Base-by-base conservation (phyloP, 2,113 vertebrate genomes). In the Sula dactylatra region DNA sequence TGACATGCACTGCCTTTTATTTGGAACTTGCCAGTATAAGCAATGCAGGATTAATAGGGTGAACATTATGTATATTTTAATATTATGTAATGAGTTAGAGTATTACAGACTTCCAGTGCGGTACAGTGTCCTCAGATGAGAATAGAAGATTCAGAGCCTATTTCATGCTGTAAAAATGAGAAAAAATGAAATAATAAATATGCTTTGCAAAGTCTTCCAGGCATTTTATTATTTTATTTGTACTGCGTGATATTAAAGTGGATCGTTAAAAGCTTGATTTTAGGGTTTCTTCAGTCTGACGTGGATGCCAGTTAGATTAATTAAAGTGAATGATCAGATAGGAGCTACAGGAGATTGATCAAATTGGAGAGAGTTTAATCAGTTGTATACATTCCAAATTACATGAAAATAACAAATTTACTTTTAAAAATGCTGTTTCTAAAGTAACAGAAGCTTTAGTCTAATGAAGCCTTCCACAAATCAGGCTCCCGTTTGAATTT, bases 211-310 rank as follows among this genome's bases (percentile, higher is more conserved):
- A 95, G 84, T 90, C 70, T 88, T 58, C 55, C 40, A 82, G 78
- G 69, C 52, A 66, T 94, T 94, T 93, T 80, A 44, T 95, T 95
- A 88, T 86, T 96, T 95, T 81, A 71, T 94, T 93, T 95, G 70
- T 88, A 65, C 17, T 42, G 32, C 15, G 9, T 83, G 50, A 66
- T 77, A 82, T 86, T 93, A 82, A 93, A 97, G 84, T 74, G 50
- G 80, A 76, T 96, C 31, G 12, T 97, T 97, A 93, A 84, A 95
- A 96, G 92, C 84, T 80, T 73, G 81, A 88, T 93, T 88, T 96
- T 95, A 86, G 94, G 66, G 47, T 96, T 95, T 93, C 90, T 97
- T 88, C 72, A 85, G 29, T 85, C 79, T 78, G 52, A 90, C 11
- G 22, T 79, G 65, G 77, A 86, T 91, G 62, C 52, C 65, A 81